Conservation (phyloP, 2,797 vertebrate species). For the Microtus obscurus region DNA sequence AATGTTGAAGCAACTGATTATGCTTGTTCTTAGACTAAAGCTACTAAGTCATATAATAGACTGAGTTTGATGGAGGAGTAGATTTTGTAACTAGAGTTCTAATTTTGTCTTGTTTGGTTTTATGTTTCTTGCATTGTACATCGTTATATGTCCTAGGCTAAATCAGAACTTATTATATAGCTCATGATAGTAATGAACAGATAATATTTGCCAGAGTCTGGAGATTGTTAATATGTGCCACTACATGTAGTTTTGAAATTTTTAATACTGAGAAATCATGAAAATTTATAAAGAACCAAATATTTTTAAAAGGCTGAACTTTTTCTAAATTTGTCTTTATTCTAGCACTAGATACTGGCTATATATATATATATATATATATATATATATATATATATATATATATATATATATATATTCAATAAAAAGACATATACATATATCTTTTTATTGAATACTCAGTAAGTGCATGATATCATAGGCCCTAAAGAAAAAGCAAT, state of each 20-base stretch:
- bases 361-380: neutral
- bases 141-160: neutral
- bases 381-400: no score
- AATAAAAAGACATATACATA: no score
- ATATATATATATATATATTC: neutral
- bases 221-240: neutral
- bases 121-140: neutral
- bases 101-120: neutral
- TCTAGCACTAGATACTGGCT: neutral
- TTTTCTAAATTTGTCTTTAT: neutral
- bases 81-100: neutral
- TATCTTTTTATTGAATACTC: neutral
- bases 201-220: neutral
- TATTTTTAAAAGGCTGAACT: slow-evolving; percentile 8
- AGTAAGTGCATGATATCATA: neutral
- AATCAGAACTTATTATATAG: neutral
- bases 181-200: neutral
- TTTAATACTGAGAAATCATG: neutral
- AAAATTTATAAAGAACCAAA: neutral
- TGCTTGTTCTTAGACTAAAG: neutral
- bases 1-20: neutral
- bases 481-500: neutral
- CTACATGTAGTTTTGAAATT: neutral
- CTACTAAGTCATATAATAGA: neutral
- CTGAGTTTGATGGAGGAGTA: neutral